phyloP scores from a whole-genome alignment of 2,797 vertebrate genomes.

The Lutjanus campechanus region DNA sequence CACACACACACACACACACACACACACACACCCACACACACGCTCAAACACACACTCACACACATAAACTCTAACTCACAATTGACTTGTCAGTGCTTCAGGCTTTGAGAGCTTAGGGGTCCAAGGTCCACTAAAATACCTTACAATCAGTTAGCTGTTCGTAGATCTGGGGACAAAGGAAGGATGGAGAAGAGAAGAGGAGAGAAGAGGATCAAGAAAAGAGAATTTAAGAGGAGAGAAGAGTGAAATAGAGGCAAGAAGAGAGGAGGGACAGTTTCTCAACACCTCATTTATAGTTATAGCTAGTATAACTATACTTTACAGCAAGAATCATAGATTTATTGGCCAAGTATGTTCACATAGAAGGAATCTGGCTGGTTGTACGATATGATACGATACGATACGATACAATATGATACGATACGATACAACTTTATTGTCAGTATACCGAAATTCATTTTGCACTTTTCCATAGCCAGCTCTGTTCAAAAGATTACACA shows the following conservation, averaged over 20 bases:
- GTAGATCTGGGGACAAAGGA: conserved; percentile 31
- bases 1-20: conserved; percentile 4
- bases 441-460: too few relatives aligned
- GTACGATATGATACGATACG: background rate
- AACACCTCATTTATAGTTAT: background rate
- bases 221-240: conserved; percentile 4
- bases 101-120: conserved; percentile 49
- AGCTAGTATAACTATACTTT: background rate
- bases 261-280: background rate
- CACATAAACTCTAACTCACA: conserved; percentile 44
- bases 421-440: too few relatives aligned
- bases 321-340: background rate
- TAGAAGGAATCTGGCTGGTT: background rate
- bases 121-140: conserved; percentile 53
- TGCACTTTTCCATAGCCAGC: too few relatives aligned
- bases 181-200: conserved; percentile 1
- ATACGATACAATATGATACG: too few relatives aligned
- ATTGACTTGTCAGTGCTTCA: conserved; percentile 49
- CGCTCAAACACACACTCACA: conserved; percentile 12
- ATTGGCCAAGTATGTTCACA: background rate
- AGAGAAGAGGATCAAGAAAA: conserved; percentile 18
- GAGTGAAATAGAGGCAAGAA: background rate
- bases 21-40: conserved; percentile 6
- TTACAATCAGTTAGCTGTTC: conserved; percentile 34
- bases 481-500: too few relatives aligned